Evolutionary conservation across 2,113 vertebrate species (phyloP).

Genomic region (Myotis davidii): DNA sequence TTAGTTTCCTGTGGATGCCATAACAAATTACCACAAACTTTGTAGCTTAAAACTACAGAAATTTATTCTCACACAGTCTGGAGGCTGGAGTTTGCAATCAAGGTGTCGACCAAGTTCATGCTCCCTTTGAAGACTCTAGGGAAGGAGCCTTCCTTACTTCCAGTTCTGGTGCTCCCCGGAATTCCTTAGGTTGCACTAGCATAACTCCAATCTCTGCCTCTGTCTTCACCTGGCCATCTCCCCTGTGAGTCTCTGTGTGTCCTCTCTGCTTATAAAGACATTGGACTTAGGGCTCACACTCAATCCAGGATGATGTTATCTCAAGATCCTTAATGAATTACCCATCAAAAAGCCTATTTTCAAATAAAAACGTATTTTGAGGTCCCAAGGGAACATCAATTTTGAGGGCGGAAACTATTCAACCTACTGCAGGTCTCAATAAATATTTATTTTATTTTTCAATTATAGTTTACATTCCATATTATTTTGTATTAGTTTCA

Average conservation of each 20-base stretch:
- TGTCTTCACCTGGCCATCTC: neutral
- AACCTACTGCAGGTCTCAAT: neutral
- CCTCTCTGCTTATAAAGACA: neutral
- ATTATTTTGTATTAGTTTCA: neutral
- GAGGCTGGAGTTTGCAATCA: neutral
- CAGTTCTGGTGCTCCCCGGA: neutral
- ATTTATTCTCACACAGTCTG: neutral
- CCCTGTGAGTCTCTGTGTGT: neutral
- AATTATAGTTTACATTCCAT: neutral
- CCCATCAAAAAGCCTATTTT: neutral
- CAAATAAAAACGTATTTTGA: neutral
- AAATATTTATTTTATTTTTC: neutral
- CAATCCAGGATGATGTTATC: neutral
- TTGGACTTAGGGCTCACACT: neutral
- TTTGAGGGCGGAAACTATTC: neutral
- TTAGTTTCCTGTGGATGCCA: neutral
- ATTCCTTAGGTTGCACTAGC: neutral
- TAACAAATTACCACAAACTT: neutral
- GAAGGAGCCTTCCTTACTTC: neutral
- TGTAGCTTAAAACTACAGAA: neutral
- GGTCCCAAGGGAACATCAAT: neutral
- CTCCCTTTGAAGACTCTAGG: neutral
- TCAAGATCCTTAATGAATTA: neutral
- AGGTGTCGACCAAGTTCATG: neutral
- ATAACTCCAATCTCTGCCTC: neutral